Evolutionary conservation across 2,797 vertebrate genomes (phyloP).

Genomic region (Trematomus bernacchii): DNA sequence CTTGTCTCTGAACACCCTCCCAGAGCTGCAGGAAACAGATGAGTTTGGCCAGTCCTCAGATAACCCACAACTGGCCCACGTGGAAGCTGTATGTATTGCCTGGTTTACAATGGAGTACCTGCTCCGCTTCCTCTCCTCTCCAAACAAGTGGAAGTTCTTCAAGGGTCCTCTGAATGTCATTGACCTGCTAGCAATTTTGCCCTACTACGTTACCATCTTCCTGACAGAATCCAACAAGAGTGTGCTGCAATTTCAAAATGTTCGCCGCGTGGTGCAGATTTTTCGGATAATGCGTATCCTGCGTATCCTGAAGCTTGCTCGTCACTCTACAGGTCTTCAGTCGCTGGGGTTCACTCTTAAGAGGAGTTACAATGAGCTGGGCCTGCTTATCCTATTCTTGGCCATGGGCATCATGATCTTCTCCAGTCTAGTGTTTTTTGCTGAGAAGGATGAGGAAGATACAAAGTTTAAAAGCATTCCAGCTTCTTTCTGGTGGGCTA

Average conservation of each 20-base stretch:
- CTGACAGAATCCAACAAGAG: slow-evolving; percentile 99
- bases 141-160: slow-evolving; percentile 99
- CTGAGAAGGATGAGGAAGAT: slow-evolving; percentile 98
- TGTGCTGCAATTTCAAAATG: slow-evolving; percentile 98
- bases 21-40: slow-evolving; percentile 95
- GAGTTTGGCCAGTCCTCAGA: slow-evolving; percentile 96
- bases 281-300: slow-evolving; percentile 99
- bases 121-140: slow-evolving; percentile 96
- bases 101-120: slow-evolving; percentile 99
- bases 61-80: slow-evolving; percentile 96
- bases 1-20: slow-evolving; percentile 98
- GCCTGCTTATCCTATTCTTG: slow-evolving; percentile 96
- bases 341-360: slow-evolving; percentile 96
- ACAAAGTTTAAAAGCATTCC: slow-evolving; percentile 99
- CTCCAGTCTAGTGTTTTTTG: slow-evolving; percentile 98
- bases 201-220: slow-evolving; percentile 98
- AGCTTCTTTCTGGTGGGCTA: slow-evolving; percentile 99
- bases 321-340: slow-evolving; percentile 97
- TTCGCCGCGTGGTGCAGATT: slow-evolving; percentile 97
- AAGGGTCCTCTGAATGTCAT: slow-evolving; percentile 98
- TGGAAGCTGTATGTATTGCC: slow-evolving; percentile 98
- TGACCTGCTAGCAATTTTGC: slow-evolving; percentile 96
- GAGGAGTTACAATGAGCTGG: slow-evolving; percentile 98
- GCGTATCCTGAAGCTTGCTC: slow-evolving; percentile 95
- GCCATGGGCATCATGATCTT: slow-evolving; percentile 99